phyloP scores from a whole-genome alignment of 35 echinoderm and acorn worm genomes.

The Diadema setosum region DNA sequence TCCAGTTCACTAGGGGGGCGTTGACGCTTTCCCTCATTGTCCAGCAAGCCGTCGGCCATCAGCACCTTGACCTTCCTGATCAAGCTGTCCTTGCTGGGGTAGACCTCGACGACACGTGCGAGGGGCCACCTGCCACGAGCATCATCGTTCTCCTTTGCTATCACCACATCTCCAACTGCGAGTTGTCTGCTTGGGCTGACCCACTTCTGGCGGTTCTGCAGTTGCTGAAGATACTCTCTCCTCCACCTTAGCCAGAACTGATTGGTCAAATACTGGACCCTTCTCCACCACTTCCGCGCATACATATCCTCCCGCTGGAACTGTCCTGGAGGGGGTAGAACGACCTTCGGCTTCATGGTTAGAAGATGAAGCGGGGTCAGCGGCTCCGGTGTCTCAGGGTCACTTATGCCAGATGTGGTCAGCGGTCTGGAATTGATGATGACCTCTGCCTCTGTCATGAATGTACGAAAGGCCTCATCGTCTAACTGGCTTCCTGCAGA shows the following conservation, averaged over 20 bases:
- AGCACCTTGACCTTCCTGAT: no score
- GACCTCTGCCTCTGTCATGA: conserved; percentile 66
- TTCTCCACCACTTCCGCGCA: conserved; percentile 46
- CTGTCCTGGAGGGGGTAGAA: conserved; percentile 80
- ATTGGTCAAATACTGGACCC: conserved; percentile 65
- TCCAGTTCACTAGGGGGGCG: no score
- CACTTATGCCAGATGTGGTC: conserved; percentile 18
- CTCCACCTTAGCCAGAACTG: conserved; percentile 77
- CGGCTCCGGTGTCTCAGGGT: conserved; percentile 49
- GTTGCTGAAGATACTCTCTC: conserved; percentile 38
- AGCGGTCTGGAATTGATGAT: conserved; percentile 74
- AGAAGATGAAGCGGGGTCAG: conserved; percentile 79
- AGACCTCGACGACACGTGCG: no score
- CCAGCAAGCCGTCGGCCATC: no score
- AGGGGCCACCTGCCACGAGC: no score
- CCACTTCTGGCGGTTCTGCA: conserved; percentile 74
- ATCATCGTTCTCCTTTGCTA: no score
- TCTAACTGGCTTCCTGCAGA: conserved; percentile 36
- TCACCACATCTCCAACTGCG: conserved; percentile 10
- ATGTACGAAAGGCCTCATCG: conserved; percentile 54
- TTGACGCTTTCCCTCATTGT: no score
- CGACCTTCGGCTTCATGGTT: conserved; percentile 54
- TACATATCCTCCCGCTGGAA: conserved; percentile 72
- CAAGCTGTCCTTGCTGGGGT: no score
- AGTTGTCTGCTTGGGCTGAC: not conserved